A percentile compares a stretch with the other conserved stretches of the same genome.
Conservation (phyloP, 2,888 invertebrate species). For the Nomada ruficornis region DNA sequence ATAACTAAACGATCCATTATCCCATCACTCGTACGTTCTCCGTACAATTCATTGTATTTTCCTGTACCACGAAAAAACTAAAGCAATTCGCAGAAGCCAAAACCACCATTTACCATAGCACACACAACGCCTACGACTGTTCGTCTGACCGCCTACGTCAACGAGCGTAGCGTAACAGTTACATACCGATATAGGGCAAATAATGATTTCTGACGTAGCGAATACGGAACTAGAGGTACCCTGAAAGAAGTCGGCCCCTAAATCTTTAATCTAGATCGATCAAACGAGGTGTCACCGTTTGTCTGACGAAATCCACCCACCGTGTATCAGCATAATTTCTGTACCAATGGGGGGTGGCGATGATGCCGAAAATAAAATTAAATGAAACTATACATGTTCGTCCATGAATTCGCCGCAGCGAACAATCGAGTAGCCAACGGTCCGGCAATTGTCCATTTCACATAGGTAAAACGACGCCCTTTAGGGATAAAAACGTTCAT, state of each 20-base stretch:
- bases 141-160: background rate
- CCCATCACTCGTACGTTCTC: no score
- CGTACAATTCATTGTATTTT: no score
- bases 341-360: background rate
- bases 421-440: slow-evolving; percentile 9
- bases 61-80: no score
- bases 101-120: background rate
- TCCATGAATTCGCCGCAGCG: background rate
- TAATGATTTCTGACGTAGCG: slow-evolving; percentile 49
- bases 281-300: slow-evolving; percentile 24
- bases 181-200: slow-evolving; percentile 39
- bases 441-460: slow-evolving; percentile 2
- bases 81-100: no score
- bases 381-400: no score
- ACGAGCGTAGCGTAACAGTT: background rate
- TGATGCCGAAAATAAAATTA: background rate
- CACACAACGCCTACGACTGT: slow-evolving; percentile 9
- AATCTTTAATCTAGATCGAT: slow-evolving; percentile 52
- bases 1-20: background rate
- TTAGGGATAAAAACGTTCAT: slow-evolving; percentile 82
- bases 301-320: background rate
- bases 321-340: background rate
- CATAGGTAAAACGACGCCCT: slow-evolving; percentile 58
- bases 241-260: slow-evolving; percentile 8
- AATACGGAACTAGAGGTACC: slow-evolving; percentile 34